These are phyloP conservation scores for Melospiza georgiana DNA, from an alignment of 2,113 vertebrate species.

Conservation along the genomic window DNA sequence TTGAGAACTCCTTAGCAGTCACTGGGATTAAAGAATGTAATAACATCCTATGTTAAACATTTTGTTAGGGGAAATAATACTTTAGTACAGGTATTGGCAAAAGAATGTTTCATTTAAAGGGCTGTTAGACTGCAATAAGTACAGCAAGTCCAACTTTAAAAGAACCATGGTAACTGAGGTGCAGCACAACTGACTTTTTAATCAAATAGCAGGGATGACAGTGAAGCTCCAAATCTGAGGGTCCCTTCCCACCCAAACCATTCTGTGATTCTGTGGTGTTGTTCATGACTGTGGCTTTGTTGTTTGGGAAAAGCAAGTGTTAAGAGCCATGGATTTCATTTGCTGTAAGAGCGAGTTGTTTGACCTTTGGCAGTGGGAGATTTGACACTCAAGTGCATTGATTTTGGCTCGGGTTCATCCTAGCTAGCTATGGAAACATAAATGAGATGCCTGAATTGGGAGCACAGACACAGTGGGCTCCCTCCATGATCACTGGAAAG, in stretches of 20 bases:
- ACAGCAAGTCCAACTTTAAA: not conserved
- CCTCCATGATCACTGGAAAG: not conserved
- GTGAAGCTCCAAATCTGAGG: not conserved
- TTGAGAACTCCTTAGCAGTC: not conserved
- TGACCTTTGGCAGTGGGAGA: not conserved
- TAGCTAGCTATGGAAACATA: not conserved
- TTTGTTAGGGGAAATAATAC: not conserved
- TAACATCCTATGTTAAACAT: not conserved
- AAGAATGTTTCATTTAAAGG: constrained; percentile 16
- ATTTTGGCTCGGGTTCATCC: not conserved
- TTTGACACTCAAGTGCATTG: not conserved
- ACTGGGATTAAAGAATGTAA: not conserved
- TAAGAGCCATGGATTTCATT: not conserved
- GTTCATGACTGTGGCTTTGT: not conserved
- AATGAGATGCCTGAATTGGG: not conserved
- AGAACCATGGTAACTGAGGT: not conserved
- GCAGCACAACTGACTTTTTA: not conserved
- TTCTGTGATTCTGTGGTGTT: not conserved
- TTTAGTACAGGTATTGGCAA: not conserved
- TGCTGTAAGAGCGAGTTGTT: not conserved
- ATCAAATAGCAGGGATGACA: not conserved
- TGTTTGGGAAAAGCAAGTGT: not conserved
- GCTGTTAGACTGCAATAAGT: not conserved
- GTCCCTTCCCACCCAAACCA: not conserved
- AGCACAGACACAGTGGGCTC: not conserved